Conservation (phyloP, 2,888 invertebrate species). For the Ichneumoninae sp. region DNA sequence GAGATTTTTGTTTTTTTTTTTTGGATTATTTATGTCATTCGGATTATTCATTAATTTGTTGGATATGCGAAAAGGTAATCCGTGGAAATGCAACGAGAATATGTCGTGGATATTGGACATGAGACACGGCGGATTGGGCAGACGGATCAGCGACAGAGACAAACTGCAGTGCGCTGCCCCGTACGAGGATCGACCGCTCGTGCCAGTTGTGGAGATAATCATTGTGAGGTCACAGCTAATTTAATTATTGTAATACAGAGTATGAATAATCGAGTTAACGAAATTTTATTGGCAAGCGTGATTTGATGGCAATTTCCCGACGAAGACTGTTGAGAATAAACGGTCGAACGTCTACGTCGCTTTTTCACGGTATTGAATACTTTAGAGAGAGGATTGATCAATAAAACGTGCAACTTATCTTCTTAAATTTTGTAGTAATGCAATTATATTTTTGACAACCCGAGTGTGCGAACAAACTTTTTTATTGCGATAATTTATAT, state of each 20-base stretch:
- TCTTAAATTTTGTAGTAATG: background rate
- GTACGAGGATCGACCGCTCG: conserved; percentile 88
- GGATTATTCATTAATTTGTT: conserved; percentile 8
- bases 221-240: conserved; percentile 84
- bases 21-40: background rate
- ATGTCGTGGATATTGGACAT: conserved; percentile 88
- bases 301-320: background rate
- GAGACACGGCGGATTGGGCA: conserved; percentile 84
- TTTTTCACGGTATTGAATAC: background rate
- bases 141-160: conserved; percentile 86
- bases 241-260: conserved; percentile 52
- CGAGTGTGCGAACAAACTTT: background rate
- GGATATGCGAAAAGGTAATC: conserved; percentile 86
- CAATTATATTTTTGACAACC: background rate
- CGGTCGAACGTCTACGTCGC: background rate
- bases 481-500: background rate
- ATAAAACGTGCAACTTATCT: background rate
- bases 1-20: background rate
- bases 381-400: background rate
- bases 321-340: background rate
- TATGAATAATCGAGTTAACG: conserved; percentile 14
- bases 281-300: background rate
- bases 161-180: conserved; percentile 87
- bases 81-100: conserved; percentile 89
- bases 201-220: conserved; percentile 88